Conservation (phyloP, 2,888 invertebrate species). For the Pimpla rufipes region DNA sequence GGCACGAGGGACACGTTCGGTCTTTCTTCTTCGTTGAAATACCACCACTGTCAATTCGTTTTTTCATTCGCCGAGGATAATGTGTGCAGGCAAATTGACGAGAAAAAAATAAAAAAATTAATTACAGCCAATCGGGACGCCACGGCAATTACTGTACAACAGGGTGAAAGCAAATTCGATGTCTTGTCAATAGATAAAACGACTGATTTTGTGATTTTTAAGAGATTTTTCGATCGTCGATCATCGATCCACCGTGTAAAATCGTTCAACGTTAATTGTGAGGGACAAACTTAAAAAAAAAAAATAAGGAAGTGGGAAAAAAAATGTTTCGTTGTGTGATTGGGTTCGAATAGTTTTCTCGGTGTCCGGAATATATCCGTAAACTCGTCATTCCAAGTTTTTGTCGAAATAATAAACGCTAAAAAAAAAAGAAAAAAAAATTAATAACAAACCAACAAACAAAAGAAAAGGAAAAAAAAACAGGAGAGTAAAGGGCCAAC, state of each 20-base stretch:
- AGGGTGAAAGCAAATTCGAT: constrained; percentile 38
- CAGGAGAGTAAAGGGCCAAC: constrained; percentile 52
- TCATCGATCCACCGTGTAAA: constrained; percentile 3
- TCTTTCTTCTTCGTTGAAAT: constrained; percentile 22
- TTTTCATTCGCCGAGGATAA: constrained; percentile 3
- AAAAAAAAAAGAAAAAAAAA: constrained; percentile 39
- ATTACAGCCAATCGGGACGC: not conserved
- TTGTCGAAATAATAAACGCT: constrained; percentile 47
- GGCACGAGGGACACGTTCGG: constrained; percentile 23
- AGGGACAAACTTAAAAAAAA: not conserved
- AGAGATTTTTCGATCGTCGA: constrained; percentile 30
- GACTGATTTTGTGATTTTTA: constrained; percentile 6
- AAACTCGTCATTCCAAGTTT: constrained; percentile 59
- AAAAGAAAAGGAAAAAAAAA: constrained; percentile 33
- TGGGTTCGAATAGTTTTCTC: constrained; percentile 51
- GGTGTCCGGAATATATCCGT: constrained; percentile 57
- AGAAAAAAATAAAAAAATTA: constrained; percentile 27
- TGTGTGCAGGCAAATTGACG: not conserved
- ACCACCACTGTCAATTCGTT: constrained; percentile 37
- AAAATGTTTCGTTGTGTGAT: constrained; percentile 54
- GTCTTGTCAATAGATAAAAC: constrained; percentile 17
- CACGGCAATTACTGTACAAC: constrained; percentile 19
- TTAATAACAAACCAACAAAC: constrained; percentile 19
- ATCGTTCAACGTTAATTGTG: constrained; percentile 16
- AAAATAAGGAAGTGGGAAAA: constrained; percentile 5